phyloP scores from a whole-genome alignment of 2,113 vertebrate species.

The Brachypteracias leptosomus region DNA sequence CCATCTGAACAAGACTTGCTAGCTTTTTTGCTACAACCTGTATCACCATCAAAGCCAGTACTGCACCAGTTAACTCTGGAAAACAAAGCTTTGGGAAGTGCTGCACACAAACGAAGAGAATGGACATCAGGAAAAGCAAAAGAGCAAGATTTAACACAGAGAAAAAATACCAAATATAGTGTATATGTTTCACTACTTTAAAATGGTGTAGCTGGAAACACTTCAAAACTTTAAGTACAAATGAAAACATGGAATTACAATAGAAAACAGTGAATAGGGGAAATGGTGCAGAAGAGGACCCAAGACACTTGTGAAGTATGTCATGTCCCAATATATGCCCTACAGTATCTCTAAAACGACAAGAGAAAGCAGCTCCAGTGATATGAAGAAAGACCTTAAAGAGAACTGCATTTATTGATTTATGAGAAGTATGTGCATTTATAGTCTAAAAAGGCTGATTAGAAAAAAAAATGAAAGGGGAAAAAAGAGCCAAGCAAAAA shows the following conservation, averaged over 20 bases:
- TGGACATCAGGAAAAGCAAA: background rate
- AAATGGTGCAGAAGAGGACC: background rate
- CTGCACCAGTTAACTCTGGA: background rate
- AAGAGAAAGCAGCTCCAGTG: background rate
- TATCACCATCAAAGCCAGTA: background rate
- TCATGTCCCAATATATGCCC: background rate
- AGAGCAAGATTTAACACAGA: background rate
- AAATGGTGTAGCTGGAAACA: constrained; percentile 32
- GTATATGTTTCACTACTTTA: constrained; percentile 15
- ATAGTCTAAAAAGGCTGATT: background rate
- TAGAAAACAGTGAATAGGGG: constrained; percentile 37
- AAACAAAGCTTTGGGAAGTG: background rate
- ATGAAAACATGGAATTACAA: background rate
- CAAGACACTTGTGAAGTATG: constrained; percentile 6
- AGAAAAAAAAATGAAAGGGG: background rate
- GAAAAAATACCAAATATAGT: background rate
- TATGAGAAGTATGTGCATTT: background rate
- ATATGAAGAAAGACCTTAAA: background rate
- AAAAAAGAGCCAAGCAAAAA: background rate
- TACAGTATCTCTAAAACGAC: background rate
- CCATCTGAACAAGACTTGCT: background rate
- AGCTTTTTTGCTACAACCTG: background rate
- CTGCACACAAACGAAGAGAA: background rate
- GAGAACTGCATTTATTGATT: background rate
- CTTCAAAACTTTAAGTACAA: background rate